These are phyloP conservation scores for Phrynosoma blainvillii DNA, from an alignment of 2,113 vertebrate genomes.

Conservation along the genomic window DNA sequence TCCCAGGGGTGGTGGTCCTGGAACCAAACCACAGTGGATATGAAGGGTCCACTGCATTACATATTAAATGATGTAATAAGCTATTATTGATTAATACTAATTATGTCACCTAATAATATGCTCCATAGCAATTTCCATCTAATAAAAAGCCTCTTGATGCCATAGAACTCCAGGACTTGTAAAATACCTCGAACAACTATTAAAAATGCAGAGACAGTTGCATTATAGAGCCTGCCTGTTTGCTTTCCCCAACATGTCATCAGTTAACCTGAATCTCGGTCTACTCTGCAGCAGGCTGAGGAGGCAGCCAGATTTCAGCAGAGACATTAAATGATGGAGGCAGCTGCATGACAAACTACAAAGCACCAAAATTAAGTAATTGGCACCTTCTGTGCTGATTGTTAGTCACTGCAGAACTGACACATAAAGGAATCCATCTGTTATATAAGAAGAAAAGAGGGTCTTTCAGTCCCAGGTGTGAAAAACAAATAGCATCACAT, in stretches of 20 bases:
- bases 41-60: too few relatives aligned
- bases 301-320: background rate
- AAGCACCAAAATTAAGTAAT: background rate
- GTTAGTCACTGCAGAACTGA: background rate
- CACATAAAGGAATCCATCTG: background rate
- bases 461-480: background rate
- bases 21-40: too few relatives aligned
- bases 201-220: background rate
- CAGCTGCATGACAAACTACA: background rate
- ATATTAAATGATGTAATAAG: too few relatives aligned
- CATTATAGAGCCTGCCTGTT: background rate
- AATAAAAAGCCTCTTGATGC: background rate
- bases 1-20: too few relatives aligned
- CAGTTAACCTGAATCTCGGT: background rate
- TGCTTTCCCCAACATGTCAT: background rate
- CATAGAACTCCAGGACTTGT: background rate
- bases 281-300: background rate
- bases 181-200: background rate
- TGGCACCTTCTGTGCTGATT: slow-evolving; percentile 1
- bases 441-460: slow-evolving; percentile 21
- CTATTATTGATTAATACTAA: too few relatives aligned
- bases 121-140: too few relatives aligned
- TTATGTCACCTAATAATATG: too few relatives aligned
- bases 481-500: background rate
- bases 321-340: background rate